Conservation (phyloP, 2,113 vertebrate genomes). For the Pomatostomus ruficeps region DNA sequence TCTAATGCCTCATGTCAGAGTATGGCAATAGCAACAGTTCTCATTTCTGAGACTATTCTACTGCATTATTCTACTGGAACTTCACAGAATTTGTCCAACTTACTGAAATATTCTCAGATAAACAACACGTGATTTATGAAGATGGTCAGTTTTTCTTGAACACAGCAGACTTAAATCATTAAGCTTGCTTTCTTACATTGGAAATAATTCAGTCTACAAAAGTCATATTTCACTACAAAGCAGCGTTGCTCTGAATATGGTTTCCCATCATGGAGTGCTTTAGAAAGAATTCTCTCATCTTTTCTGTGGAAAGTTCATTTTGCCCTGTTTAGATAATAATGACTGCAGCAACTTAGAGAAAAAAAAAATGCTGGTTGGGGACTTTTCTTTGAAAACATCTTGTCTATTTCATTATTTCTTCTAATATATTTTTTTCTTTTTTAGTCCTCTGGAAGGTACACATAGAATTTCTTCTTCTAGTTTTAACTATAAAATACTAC, state of each 20-base stretch:
- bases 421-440: accelerated
- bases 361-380: not conserved
- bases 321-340: not conserved
- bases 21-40: not conserved
- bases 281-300: not conserved
- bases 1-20: not conserved
- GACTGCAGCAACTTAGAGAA: not conserved
- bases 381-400: not conserved
- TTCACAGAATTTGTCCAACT: not conserved
- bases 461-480: not conserved
- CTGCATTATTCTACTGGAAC: not conserved
- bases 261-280: not conserved
- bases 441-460: not conserved
- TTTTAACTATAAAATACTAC: not conserved
- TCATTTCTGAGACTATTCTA: not conserved
- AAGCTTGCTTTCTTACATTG: not conserved
- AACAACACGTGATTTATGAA: not conserved
- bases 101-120: not conserved
- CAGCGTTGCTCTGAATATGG: not conserved
- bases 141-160: not conserved
- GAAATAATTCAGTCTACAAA: not conserved
- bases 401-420: not conserved
- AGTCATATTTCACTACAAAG: not conserved
- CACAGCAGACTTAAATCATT: not conserved
- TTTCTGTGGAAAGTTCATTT: not conserved